Evolutionary conservation across 2,888 invertebrate genomes (phyloP), one percentile per base, ranked within the genome.

Genomic region (Orthosia gothica): DNA sequence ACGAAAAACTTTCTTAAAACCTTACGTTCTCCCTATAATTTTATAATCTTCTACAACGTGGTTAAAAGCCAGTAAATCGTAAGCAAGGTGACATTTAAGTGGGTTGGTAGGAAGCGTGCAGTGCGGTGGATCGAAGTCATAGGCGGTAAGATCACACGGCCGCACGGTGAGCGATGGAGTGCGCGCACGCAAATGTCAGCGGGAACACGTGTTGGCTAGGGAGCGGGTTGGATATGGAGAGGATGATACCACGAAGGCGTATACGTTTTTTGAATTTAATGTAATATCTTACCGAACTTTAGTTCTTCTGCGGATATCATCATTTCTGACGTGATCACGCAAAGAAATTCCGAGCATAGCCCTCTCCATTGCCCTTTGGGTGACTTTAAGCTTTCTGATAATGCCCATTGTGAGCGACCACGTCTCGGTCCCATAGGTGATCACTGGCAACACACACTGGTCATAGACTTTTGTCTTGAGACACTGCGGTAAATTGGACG

Each of bases 121-220:
- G 70, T 54, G 75, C 65, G 71, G 63, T 58, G 52, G 80, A 80
- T 81, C 89, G 52, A 4, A 20, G 59, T 20, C 59, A 7, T n/a
- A 4, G 72, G 49, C 74, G 91, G 91, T 82, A 82, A 90, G 93
- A 94, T 93, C 94, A 94, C 92, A 92, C 93, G 91, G 84, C 93
- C 94, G 94, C 92, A 92, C 93, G 91, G 84, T 92, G 93, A 91
- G 92, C 92, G 91, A 93, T 93, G 91, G 92, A 90, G 92, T 89
- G 92, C 91, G 89, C 90, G 79, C 95, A 96, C 95, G 95, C 95
- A 94, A 95, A 96, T 95, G 95, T 93, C 95, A 95, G 85, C 9
- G 50, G 74, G 81, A 72, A 87, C 95, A 95, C 95, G 95, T 94
- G 95, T 91, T 76, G 54, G 68, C 47, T 57, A 26, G 47, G 55